Percentiles rank a stretch among this genome's conserved stretches.
phyloP scores from a whole-genome alignment of 2,888 invertebrate genomes.

The Alsophila aescularia region DNA sequence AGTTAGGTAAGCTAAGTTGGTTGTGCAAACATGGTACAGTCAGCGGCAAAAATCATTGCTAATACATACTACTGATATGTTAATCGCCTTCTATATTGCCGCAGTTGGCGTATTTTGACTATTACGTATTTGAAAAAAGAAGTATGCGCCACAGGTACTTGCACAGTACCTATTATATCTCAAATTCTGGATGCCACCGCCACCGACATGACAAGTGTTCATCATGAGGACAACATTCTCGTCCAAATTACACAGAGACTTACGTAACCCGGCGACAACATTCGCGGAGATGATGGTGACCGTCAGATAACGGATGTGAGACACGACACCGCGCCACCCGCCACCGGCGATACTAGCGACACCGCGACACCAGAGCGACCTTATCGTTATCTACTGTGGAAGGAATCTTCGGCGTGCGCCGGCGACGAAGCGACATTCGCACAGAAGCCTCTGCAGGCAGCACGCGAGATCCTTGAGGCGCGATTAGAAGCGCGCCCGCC shows the following conservation, averaged over 20 bases:
- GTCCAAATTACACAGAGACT: neutral
- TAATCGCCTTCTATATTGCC: too few relatives aligned
- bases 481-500: conserved; percentile 50
- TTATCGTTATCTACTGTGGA: conserved; percentile 79
- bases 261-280: conserved; percentile 17
- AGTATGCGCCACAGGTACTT: too few relatives aligned
- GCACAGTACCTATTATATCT: too few relatives aligned
- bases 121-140: too few relatives aligned
- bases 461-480: conserved; percentile 77
- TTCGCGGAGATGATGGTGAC: conserved; percentile 56
- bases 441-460: conserved; percentile 77
- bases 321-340: conserved; percentile 55
- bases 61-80: too few relatives aligned
- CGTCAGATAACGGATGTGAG: conserved; percentile 70
- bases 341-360: neutral
- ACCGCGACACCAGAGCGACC: conserved; percentile 42
- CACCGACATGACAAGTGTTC: too few relatives aligned
- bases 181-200: too few relatives aligned
- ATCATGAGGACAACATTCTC: too few relatives aligned
- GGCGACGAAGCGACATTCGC: conserved; percentile 73
- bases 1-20: too few relatives aligned
- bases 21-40: too few relatives aligned
- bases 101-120: too few relatives aligned
- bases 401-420: conserved; percentile 71
- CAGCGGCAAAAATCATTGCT: too few relatives aligned